Conservation (phyloP, 1,140 invertebrate species). For the Liolophura sinensis region DNA sequence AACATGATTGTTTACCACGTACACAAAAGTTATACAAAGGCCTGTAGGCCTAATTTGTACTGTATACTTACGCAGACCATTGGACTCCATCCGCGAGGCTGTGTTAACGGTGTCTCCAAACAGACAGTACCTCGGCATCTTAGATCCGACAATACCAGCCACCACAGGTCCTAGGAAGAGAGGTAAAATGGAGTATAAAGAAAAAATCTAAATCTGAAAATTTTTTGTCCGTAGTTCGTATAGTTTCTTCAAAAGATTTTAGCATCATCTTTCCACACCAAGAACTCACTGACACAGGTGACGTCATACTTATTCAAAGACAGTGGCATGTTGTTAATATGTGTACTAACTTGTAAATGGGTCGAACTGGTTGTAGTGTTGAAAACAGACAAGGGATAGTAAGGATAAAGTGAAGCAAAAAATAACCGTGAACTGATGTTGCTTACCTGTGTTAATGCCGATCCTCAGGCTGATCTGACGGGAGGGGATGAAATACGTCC, state of each 20-base stretch:
- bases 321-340: neutral
- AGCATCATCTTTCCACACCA: neutral
- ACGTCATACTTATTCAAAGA: slow-evolving; percentile 9
- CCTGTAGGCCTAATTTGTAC: neutral
- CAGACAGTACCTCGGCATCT: slow-evolving; percentile 44
- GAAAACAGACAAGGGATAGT: neutral
- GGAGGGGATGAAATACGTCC: slow-evolving; percentile 26
- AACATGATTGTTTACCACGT: neutral
- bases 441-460: slow-evolving; percentile 37
- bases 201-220: no score
- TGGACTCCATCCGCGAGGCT: slow-evolving; percentile 45
- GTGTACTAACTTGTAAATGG: neutral
- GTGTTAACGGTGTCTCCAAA: slow-evolving; percentile 51
- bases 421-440: neutral
- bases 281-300: neutral
- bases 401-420: slow-evolving; percentile 1
- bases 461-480: slow-evolving; percentile 32
- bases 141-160: slow-evolving; percentile 43
- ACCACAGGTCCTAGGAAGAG: slow-evolving; percentile 42
- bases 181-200: neutral
- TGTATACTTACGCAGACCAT: slow-evolving; percentile 30
- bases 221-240: no score
- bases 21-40: neutral
- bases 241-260: no score
- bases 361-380: neutral